Base-by-base conservation (phyloP, 1,140 invertebrate species). In the Aphidius gifuensis region DNA sequence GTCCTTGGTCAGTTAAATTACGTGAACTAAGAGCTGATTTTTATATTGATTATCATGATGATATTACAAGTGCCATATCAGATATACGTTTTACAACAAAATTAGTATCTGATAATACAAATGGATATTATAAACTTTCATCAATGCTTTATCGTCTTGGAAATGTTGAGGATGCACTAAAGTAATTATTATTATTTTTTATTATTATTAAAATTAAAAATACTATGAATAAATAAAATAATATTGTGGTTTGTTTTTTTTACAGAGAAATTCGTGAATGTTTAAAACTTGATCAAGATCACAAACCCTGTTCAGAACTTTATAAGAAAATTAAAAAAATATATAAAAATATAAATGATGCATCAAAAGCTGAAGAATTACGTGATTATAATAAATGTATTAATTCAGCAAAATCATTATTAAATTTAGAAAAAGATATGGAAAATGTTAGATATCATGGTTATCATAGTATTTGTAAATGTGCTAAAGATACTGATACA, bases 251-350 rank as follows among this genome's bases (percentile, higher is more conserved):
- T n/a, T 71, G 40, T 58, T 45, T 63, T 65, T 67, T 71, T 80
- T 83, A 42, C 68, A 89, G 91, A 78, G 92, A 97, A 83, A 91
- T 99, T 67, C 86, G 97, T 32, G 96, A 99, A 80, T 99, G 98
- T 80, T 85, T 99, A 8, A 98, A 97, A 81, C 82, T 98, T 38
- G 97, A 99, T 83, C 96, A 96, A 0, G 98, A 99, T 71, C 95
- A 99, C 79, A 96, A 97, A 79, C 83, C 91, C 62, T 99, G 97
- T 82, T 96, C 88, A 79, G 86, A 90, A n/a, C 90, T 97, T 73
- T 99, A 99, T 79, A 99, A 98, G 76, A 96, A 94, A 76, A 82
- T 99, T 3, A 97, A 98, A 74, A 97, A 98, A 77, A 84, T 99
- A n/a, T 92, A 91, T 58, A 98, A 97, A 76, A 82, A 90, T 59